Evolutionary conservation across 2,888 invertebrate genomes (phyloP), one percentile per base, ranked within the genome.

Genomic region (Sipunculus nudus): DNA sequence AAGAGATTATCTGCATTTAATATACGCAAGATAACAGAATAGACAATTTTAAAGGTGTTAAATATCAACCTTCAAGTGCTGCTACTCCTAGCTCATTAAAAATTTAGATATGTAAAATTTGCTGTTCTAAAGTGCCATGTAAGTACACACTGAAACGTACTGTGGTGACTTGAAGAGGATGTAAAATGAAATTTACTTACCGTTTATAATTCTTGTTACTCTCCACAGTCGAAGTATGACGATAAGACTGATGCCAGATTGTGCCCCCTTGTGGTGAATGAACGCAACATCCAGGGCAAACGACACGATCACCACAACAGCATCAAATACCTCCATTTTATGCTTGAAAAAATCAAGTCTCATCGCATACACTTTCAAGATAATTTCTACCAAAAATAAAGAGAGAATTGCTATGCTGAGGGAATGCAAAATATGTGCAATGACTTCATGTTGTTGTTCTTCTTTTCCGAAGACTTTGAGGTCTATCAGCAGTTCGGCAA

Each of bases 291-390:
- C 83, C 43, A 85, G 73, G 3, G 78, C 72, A 65, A 85, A 81
- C 2, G 85, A 81, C 1, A 79, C 72, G 23, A 82, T 70, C 3
- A 85, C 82, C 28, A 85, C 74, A 28, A 84, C 47, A 8, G 81
- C 84, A 71, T 85, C 85, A 73, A 85, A 84, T 56, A 85, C 59
- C 69, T 85, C 84, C 68, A 82, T 61, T 60, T 83, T 84, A 59
- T 81, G 78, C 38, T 75, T 71, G 67, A 85, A 80, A 59, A 82
- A 84, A n/a, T 78, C 78, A 38, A 78, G 61, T 16, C 81, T 66
- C 64, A 82, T 75, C 5, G 80, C 83, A 68, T 76, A 81, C 1
- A 84, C 48, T 48, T 84, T 79, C 3, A 81, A 57, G 13, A 54
- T 8, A 16, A 67, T 57, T 46, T 67, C 67, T 2, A 64, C 35